Evolutionary conservation across 2,888 invertebrate genomes (phyloP).

Genomic region (Cataglyphis rosenhaueri): DNA sequence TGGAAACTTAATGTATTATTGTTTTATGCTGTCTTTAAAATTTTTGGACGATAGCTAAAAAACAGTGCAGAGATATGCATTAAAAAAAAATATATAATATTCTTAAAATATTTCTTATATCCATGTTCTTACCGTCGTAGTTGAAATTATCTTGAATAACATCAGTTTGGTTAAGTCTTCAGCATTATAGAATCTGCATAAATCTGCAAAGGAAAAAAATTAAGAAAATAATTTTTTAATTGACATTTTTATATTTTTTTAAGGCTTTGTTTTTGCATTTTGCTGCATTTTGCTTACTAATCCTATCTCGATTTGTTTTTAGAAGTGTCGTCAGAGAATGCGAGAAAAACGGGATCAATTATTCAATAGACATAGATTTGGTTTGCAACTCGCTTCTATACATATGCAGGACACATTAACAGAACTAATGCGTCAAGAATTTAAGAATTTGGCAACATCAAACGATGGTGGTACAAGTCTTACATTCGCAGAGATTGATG

Average conservation of each 20-base stretch:
- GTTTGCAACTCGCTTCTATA: constrained; percentile 63
- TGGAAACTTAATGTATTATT: constrained; percentile 56
- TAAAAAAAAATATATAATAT: not conserved
- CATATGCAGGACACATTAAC: constrained; percentile 75
- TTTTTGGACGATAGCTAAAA: not conserved
- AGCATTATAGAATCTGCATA: not conserved
- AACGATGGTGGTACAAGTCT: constrained; percentile 43
- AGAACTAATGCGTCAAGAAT: constrained; percentile 80
- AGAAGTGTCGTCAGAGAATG: constrained; percentile 81
- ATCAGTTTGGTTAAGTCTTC: not conserved
- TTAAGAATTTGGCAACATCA: constrained; percentile 72
- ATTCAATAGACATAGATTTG: constrained; percentile 77
- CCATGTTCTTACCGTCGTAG: not conserved
- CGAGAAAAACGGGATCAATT: constrained; percentile 79
- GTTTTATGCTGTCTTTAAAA: not conserved
- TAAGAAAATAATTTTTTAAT: not conserved
- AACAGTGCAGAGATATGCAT: not conserved
- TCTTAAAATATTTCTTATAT: not conserved
- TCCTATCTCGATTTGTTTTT: constrained; percentile 36
- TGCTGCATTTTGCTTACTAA: not conserved
- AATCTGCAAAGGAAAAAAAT: not conserved
- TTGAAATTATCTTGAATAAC: not conserved
- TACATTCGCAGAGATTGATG: constrained; percentile 39
- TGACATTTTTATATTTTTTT: not conserved
- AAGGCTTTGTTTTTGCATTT: not conserved